These are phyloP conservation scores for Callithrix jacchus DNA, from an alignment of 2,113 vertebrate genomes.

Conservation along the genomic window DNA sequence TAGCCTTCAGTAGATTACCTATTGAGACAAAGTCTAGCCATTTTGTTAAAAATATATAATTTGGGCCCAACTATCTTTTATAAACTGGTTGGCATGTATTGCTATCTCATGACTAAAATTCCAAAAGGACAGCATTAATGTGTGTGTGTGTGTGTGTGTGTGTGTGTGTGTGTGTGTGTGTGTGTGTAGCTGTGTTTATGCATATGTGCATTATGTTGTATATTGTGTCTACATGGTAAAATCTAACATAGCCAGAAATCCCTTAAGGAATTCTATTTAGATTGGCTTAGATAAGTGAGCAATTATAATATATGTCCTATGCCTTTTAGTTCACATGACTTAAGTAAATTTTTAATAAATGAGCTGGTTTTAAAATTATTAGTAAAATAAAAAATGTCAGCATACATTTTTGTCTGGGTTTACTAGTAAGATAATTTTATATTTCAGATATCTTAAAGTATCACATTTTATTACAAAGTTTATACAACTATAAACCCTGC, in stretches of 20 bases:
- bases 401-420: not conserved
- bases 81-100: not conserved
- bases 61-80: not conserved
- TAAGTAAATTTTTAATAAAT: not conserved
- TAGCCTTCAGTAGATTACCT: not conserved
- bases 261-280: not conserved
- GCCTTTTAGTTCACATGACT: not conserved
- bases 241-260: not conserved
- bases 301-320: not conserved
- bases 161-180: no score
- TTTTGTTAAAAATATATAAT: not conserved
- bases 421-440: not conserved
- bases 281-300: not conserved
- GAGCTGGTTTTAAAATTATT: not conserved
- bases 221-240: not conserved
- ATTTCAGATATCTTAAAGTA: not conserved
- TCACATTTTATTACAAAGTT: not conserved
- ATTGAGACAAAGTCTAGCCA: not conserved
- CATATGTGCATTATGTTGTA: not conserved
- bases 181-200: not conserved
- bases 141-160: no score
- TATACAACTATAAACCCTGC: not conserved
- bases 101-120: not conserved
- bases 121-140: not conserved
- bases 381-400: not conserved